Evolutionary conservation across 2,888 invertebrate genomes (phyloP).

Genomic region (Camptogramma bilineatum): DNA sequence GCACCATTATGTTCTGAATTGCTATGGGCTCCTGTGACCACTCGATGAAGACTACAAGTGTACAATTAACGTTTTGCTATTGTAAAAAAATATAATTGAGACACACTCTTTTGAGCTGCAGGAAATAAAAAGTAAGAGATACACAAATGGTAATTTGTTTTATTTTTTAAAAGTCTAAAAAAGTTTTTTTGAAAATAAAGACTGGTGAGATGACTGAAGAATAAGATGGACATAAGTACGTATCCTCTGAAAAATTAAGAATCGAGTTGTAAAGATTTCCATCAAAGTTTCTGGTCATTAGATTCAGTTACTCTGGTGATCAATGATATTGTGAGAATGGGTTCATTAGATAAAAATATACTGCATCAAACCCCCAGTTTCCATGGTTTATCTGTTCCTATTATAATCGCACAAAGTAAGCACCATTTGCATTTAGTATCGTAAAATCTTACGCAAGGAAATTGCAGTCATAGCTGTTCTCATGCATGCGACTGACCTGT

Average conservation of each 20-base stretch:
- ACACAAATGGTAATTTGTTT: not conserved
- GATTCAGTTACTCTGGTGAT: slow-evolving; percentile 71
- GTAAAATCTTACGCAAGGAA: slow-evolving; percentile 30
- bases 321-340: slow-evolving; percentile 71
- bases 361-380: slow-evolving; percentile 48
- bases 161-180: no score
- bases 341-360: slow-evolving; percentile 50
- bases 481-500: slow-evolving; percentile 9
- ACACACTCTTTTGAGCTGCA: not conserved
- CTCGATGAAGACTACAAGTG: slow-evolving; percentile 1
- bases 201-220: no score
- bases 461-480: slow-evolving; percentile 23
- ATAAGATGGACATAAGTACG: no score
- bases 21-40: slow-evolving; percentile 42
- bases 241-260: not conserved
- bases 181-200: no score
- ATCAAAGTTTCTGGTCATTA: slow-evolving; percentile 59
- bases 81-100: slow-evolving; percentile 1
- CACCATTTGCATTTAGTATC: slow-evolving; percentile 35
- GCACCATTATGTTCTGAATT: slow-evolving; percentile 67
- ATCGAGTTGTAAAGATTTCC: slow-evolving; percentile 4
- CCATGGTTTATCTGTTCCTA: slow-evolving; percentile 51
- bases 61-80: not conserved
- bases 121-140: not conserved
- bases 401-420: slow-evolving; percentile 40